Conservation (phyloP, 2,888 invertebrate genomes). For the Aporophyla lueneburgensis region DNA sequence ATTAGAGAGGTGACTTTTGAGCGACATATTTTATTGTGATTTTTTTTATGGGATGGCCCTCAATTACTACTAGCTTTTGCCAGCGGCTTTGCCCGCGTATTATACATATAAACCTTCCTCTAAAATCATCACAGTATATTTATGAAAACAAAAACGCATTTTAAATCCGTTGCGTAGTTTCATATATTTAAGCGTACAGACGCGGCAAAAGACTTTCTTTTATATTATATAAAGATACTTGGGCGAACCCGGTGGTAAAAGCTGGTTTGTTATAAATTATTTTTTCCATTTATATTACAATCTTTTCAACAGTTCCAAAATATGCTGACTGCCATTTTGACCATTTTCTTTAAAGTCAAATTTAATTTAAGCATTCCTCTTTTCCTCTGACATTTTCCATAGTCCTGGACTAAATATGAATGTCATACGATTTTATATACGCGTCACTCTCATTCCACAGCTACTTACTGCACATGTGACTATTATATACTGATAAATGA, state of each 20-base stretch:
- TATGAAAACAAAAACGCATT: too few relatives aligned
- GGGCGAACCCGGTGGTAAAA: too few relatives aligned
- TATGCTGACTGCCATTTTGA: neutral
- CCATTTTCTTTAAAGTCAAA: neutral
- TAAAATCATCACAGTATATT: too few relatives aligned
- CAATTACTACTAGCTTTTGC: too few relatives aligned
- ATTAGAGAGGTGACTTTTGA: too few relatives aligned
- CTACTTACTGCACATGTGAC: conserved; percentile 53
- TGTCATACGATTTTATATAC: conserved; percentile 11
- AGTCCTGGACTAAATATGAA: conserved; percentile 8
- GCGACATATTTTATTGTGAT: neutral
- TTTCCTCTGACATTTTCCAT: neutral
- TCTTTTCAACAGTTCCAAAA: neutral
- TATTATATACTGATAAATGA: neutral
- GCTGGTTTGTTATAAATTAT: neutral
- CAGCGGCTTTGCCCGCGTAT: too few relatives aligned
- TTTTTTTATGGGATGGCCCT: too few relatives aligned
- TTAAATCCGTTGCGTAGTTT: too few relatives aligned
- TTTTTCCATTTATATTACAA: neutral
- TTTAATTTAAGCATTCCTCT: neutral
- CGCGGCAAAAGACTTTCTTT: too few relatives aligned
- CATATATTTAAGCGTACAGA: too few relatives aligned
- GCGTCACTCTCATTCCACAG: conserved; percentile 14
- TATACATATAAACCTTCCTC: too few relatives aligned
- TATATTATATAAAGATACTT: too few relatives aligned